Conservation (phyloP, 2,113 vertebrate species). For the Lucifuga dentata region DNA sequence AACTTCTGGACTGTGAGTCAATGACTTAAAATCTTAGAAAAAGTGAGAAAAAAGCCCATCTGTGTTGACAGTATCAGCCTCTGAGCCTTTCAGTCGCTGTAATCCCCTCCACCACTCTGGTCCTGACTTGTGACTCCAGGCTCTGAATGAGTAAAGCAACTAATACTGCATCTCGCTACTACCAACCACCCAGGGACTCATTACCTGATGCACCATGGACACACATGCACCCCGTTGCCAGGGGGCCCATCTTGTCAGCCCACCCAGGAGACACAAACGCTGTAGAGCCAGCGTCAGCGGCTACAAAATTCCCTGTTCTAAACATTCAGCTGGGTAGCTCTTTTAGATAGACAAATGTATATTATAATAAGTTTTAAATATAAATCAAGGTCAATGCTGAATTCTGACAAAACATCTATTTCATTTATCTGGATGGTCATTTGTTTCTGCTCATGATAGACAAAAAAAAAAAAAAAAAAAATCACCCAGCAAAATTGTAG, state of each 20-base stretch:
- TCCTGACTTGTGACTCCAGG: constrained; percentile 31
- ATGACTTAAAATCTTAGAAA: constrained; percentile 22
- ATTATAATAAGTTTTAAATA: constrained; percentile 2
- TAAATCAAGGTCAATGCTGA: too few species aligned
- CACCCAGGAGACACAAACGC: constrained; percentile 53
- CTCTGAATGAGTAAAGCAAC: constrained; percentile 40
- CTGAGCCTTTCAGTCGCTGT: constrained; percentile 3
- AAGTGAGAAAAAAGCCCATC: not conserved
- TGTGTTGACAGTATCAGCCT: not conserved
- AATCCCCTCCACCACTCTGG: constrained; percentile 27
- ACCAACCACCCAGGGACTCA: constrained; percentile 69
- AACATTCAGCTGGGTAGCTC: constrained; percentile 25
- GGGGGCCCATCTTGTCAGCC: constrained; percentile 43
- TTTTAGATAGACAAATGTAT: not conserved
- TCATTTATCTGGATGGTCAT: not conserved
- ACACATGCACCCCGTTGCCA: constrained; percentile 57
- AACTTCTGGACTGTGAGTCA: not conserved
- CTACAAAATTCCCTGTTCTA: constrained; percentile 13
- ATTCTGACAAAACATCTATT: constrained; percentile 22
- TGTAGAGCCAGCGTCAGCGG: constrained; percentile 2
- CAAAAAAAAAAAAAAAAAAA: not conserved
- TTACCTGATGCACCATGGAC: constrained; percentile 63
- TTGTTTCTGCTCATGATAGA: not conserved
- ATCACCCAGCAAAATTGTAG: not conserved
- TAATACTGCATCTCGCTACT: constrained; percentile 47